phyloP scores from a whole-genome alignment of 2,888 invertebrate species.

The Acrocyrtus sp. region DNA sequence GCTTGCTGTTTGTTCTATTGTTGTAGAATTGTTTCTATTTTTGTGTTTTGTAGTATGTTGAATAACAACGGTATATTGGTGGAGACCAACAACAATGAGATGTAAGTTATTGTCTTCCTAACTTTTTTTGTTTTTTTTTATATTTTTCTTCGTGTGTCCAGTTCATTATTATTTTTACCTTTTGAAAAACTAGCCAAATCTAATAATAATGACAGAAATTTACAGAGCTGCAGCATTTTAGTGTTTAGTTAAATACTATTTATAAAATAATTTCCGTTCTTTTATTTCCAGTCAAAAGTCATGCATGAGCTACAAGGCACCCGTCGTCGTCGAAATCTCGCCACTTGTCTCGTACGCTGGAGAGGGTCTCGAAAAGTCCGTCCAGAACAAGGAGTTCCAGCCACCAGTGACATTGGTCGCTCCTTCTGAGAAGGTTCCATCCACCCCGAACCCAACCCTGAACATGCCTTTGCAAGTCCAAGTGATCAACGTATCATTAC shows the following conservation, averaged over 20 bases:
- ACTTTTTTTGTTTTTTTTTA: conserved; percentile 10
- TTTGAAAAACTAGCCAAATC: background rate
- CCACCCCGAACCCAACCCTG: conserved; percentile 45
- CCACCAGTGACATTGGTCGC: conserved; percentile 70
- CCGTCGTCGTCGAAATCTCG: conserved; percentile 83
- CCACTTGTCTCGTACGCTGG: conserved; percentile 91
- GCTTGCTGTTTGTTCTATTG: conserved; percentile 52
- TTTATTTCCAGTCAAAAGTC: conserved; percentile 66
- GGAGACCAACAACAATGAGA: conserved; percentile 64
- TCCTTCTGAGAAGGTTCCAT: conserved; percentile 50
- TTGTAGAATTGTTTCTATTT: conserved; percentile 29
- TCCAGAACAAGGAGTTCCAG: conserved; percentile 74
- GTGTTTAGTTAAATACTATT: background rate
- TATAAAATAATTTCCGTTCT: conserved; percentile 4
- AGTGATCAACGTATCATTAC: conserved; percentile 39
- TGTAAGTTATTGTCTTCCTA: conserved; percentile 60
- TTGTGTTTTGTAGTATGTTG: conserved; percentile 61
- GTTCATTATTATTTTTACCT: background rate
- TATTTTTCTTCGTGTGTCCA: conserved; percentile 16
- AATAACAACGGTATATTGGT: conserved; percentile 64
- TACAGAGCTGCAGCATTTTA: too few species aligned
- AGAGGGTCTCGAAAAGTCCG: conserved; percentile 79
- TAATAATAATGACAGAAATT: too few species aligned
- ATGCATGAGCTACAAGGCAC: conserved; percentile 66
- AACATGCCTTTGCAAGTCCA: conserved; percentile 57